These are phyloP conservation scores for Anhinga anhinga DNA, from an alignment of 2,113 vertebrate genomes.

Conservation along the genomic window DNA sequence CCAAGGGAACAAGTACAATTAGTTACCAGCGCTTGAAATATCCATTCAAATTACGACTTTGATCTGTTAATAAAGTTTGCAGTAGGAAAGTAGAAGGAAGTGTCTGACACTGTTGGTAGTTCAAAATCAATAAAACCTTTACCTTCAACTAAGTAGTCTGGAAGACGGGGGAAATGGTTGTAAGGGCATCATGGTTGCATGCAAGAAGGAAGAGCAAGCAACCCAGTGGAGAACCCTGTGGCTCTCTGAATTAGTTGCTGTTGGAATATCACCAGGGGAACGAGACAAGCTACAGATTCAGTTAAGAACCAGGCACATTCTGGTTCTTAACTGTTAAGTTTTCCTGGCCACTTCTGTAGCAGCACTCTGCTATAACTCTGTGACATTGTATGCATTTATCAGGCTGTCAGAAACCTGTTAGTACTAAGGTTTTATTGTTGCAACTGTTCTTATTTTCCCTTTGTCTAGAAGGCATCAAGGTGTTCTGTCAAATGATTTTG, in stretches of 20 bases:
- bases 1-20: not conserved
- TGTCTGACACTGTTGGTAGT: not conserved
- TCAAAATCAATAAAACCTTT: not conserved
- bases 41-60: not conserved
- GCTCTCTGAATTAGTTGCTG: not conserved
- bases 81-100: not conserved
- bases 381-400: not conserved
- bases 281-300: not conserved
- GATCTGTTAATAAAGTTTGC: not conserved
- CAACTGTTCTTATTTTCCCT: not conserved
- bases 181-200: not conserved
- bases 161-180: not conserved
- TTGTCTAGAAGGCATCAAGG: not conserved
- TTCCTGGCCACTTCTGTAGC: not conserved
- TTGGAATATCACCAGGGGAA: not conserved
- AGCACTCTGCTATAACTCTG: not conserved
- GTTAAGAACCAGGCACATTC: not conserved
- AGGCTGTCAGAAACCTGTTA: not conserved
- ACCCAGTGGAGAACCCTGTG: not conserved
- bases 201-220: not conserved
- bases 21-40: not conserved
- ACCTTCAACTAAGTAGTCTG: not conserved
- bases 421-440: not conserved
- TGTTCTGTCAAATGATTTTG: not conserved
- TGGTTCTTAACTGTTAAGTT: not conserved